Base-by-base conservation (phyloP, 2,113 vertebrate species). In the Nesospiza acunhae region DNA sequence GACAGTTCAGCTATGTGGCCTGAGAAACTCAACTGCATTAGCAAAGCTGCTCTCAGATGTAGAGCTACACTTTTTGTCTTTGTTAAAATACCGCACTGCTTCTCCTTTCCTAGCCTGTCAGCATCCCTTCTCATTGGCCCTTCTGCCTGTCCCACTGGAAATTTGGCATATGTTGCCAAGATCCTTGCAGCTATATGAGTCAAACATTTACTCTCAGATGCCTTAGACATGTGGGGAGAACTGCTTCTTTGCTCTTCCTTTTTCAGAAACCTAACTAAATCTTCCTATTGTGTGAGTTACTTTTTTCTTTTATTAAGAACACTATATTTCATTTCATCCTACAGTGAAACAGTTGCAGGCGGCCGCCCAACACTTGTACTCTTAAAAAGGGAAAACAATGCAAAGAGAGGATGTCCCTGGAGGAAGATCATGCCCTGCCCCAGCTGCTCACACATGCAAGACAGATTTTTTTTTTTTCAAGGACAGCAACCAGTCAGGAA, bases 1-100 rank as follows among this genome's bases (percentile, higher is more conserved):
- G 96, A 93, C 41, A 46, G 90, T 96, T 96, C 88, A 95, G 83
- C 88, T 96, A 95, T 95, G 96, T 68, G 86, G 83, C 68, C 73
- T 82, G 77, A 90, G 93, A 93, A 96, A 84, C 2, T 5, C 79
- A 75, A 89, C 41, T 78, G 76, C 60, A 39, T 86, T 95, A 93
- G 84, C 83, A 87, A 93, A 95, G 83, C 86, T 84, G 18, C 49
- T 70, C 79, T 93, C 76, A 75, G 76, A 95, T 84, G 88, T 60
- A 88, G 56, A 80, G 63, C 55, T 90, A 66, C 50, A 52, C 79
- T 84, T 89, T 96, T 95, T 24, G 39, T 89, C 90, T 95, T 75
- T 46, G 59, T 88, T 94, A 93, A 94, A 93, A 86, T 89, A 75
- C 87, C 85, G 84, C 8, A 30, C 53, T 81, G 60, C 73, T 92